Percentiles rank a stretch among this genome's conserved stretches.
Evolutionary conservation across 2,888 invertebrate species (phyloP).

Genomic region (Bombylius major): DNA sequence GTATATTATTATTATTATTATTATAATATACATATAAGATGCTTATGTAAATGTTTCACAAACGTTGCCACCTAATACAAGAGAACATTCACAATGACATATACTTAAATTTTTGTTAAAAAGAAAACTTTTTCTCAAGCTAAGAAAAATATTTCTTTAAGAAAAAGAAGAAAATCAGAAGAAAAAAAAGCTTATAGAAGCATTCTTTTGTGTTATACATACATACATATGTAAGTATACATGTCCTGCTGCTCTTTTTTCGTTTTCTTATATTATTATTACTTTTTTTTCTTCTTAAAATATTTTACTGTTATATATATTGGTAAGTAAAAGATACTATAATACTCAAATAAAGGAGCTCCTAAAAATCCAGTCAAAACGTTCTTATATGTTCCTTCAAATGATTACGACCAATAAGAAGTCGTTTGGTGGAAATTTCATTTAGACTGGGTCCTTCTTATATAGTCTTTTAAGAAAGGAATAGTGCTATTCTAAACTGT

Average conservation of each 20-base stretch:
- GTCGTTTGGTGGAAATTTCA: constrained; percentile 17
- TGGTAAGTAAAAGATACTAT: background rate
- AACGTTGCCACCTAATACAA: constrained; percentile 15
- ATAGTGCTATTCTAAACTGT: constrained; percentile 10
- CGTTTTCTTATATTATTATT: background rate
- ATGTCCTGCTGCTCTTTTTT: background rate
- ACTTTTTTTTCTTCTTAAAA: background rate
- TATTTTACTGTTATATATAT: too few relatives aligned
- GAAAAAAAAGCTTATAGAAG: background rate
- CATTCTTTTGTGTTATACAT: background rate
- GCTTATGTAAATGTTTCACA: constrained; percentile 14
- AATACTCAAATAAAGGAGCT: background rate
- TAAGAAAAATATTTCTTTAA: background rate
- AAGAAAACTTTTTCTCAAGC: background rate
- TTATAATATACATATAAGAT: constrained; percentile 1
- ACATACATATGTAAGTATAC: too few relatives aligned
- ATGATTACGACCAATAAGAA: constrained; percentile 26
- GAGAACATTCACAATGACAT: constrained; percentile 3
- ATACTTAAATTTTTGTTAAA: background rate
- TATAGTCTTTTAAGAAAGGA: constrained; percentile 2
- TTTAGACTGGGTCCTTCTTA: constrained; percentile 12
- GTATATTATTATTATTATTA: too few relatives aligned
- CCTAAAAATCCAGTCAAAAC: constrained; percentile 14
- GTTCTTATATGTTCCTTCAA: constrained; percentile 14
- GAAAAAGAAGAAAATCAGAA: background rate